These are phyloP conservation scores for Drosophila melanosoma DNA, from an alignment of 2,888 invertebrate species.

Conservation along the genomic window DNA sequence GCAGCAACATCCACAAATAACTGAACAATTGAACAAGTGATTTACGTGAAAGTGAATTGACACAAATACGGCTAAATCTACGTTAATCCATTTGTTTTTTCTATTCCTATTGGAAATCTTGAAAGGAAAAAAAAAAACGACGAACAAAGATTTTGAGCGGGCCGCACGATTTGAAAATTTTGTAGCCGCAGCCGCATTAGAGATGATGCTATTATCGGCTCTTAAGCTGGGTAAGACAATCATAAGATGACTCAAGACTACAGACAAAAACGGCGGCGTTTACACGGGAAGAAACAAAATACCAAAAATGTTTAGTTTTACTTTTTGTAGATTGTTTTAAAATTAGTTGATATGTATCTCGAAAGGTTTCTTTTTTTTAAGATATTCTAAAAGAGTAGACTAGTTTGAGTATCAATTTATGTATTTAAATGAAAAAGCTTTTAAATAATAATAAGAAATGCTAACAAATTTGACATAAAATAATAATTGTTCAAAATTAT, in stretches of 20 bases:
- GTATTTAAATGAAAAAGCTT: background rate
- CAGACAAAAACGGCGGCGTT: background rate
- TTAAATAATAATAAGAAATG: background rate
- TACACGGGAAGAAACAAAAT: background rate
- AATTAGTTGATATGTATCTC: background rate
- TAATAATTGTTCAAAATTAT: background rate
- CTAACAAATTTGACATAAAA: background rate
- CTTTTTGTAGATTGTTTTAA: background rate
- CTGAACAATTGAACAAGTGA: conserved; percentile 61
- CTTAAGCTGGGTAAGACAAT: conserved; percentile 84
- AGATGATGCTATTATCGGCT: conserved; percentile 85
- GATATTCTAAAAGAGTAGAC: background rate
- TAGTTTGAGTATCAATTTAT: background rate
- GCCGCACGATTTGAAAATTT: conserved; percentile 23
- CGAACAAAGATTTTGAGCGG: conserved; percentile 23
- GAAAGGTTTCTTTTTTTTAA: background rate
- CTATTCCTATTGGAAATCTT: conserved; percentile 5
- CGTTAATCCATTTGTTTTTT: conserved; percentile 7
- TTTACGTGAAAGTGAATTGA: conserved; percentile 81
- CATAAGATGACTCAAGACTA: conserved; percentile 16
- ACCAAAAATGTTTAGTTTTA: background rate
- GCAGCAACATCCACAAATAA: conserved; percentile 20
- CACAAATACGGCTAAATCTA: conserved; percentile 58
- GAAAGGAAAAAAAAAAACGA: background rate
- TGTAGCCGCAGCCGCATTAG: conserved; percentile 39